Evolutionary conservation across 1,140 invertebrate genomes (phyloP).

Genomic region (Pseudoatta argentina): DNA sequence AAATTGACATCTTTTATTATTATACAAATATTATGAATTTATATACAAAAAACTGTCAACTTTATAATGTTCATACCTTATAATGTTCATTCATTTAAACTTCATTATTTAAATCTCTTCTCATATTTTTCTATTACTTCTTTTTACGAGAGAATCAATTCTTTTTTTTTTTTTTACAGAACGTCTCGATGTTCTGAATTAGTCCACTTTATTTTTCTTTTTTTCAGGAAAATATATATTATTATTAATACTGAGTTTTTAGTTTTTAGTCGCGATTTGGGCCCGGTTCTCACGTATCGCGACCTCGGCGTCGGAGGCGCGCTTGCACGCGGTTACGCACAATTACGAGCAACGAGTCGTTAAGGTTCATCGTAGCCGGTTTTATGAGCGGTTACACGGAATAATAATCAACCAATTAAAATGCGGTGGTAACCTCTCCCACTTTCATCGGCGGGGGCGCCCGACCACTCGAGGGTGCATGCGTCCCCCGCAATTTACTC

Average conservation of each 20-base stretch:
- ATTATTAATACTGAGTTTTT: neutral
- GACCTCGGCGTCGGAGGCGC: neutral
- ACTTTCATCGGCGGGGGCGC: neutral
- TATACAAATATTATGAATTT: too few relatives aligned
- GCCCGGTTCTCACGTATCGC: conserved; percentile 60
- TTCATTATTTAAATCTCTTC: neutral
- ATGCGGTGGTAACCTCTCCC: conserved; percentile 43
- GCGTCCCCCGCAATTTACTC: conserved; percentile 31
- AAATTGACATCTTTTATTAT: neutral
- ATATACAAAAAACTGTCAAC: neutral
- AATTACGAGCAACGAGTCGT: conserved; percentile 75
- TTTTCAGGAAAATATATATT: neutral
- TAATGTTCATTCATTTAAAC: neutral
- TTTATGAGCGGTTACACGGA: conserved; percentile 73
- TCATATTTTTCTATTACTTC: too few relatives aligned
- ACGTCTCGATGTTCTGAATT: neutral
- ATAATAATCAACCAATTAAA: conserved; percentile 73
- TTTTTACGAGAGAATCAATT: neutral
- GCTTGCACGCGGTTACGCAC: conserved; percentile 61
- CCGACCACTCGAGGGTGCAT: conserved; percentile 8
- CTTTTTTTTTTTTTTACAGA: neutral
- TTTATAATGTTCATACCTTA: neutral
- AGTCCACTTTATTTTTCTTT: neutral
- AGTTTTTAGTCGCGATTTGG: conserved; percentile 8
- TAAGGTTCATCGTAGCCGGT: conserved; percentile 70